Conservation (phyloP, 1,140 invertebrate species). For the Diorhabda sublineata region DNA sequence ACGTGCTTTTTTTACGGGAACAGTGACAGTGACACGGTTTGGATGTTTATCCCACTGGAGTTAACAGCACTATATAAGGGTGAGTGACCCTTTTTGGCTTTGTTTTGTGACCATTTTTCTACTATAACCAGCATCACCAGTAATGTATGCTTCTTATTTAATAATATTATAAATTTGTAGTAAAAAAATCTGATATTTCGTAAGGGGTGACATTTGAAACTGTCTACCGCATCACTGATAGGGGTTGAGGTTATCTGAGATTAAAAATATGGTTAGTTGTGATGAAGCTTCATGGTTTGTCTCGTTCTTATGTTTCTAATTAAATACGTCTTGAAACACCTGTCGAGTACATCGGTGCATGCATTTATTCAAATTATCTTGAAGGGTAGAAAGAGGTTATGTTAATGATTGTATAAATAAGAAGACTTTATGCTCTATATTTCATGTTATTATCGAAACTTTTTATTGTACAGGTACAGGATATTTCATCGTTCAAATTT, state of each 20-base stretch:
- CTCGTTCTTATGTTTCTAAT: neutral
- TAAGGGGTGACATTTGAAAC: constrained; percentile 2
- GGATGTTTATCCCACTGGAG: neutral
- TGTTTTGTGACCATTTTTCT: neutral
- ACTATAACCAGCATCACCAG: neutral
- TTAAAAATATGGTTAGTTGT: neutral
- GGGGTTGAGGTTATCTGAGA: neutral
- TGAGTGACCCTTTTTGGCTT: constrained; percentile 16
- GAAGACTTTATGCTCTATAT: no score
- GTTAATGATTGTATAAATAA: neutral
- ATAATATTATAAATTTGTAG: neutral
- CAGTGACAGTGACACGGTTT: neutral
- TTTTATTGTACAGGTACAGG: no score
- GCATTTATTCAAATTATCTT: neutral
- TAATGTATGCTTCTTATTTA: neutral
- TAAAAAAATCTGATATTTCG: neutral
- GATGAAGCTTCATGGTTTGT: neutral
- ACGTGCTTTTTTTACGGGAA: constrained; percentile 19
- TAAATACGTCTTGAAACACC: neutral
- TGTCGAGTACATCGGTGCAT: neutral
- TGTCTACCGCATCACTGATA: neutral
- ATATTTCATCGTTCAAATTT: no score
- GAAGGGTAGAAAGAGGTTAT: neutral
- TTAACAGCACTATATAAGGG: constrained; percentile 3
- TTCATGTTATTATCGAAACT: no score